These are phyloP conservation scores for Pseudolaguvia tuberculata DNA, from an alignment of 2,113 vertebrate species.

Conservation along the genomic window DNA sequence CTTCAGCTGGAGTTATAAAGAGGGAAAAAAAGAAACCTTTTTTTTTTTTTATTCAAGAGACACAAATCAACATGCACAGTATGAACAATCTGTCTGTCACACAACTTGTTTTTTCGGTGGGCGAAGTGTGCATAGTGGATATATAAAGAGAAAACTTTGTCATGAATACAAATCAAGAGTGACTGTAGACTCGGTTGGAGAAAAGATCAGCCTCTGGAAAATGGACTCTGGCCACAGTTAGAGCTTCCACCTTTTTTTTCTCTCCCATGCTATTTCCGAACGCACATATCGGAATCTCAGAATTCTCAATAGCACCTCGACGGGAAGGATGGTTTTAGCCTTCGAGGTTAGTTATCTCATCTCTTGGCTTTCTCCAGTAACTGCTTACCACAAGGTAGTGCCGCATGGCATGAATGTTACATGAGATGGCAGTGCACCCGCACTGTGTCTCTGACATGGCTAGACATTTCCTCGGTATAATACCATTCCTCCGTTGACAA, in stretches of 20 bases:
- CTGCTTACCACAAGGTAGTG: slow-evolving; percentile 67
- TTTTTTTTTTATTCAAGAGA: slow-evolving; percentile 43
- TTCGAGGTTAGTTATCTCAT: slow-evolving; percentile 64
- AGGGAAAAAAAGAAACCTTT: background rate
- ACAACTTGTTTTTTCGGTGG: background rate
- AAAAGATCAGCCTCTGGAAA: slow-evolving; percentile 34
- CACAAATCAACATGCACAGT: slow-evolving; percentile 46
- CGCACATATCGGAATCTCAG: slow-evolving; percentile 64
- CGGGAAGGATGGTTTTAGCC: slow-evolving; percentile 64
- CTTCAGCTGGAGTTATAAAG: slow-evolving; percentile 40
- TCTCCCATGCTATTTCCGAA: slow-evolving; percentile 65
- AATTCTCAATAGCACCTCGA: slow-evolving; percentile 69
- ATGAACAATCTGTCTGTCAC: slow-evolving; percentile 26
- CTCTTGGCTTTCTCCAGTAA: slow-evolving; percentile 67
- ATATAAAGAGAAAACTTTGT: slow-evolving; percentile 40
- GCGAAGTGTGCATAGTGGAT: slow-evolving; percentile 15
- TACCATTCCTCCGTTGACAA: slow-evolving; percentile 12
- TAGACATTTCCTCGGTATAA: slow-evolving; percentile 13
- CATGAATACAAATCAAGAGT: slow-evolving; percentile 50
- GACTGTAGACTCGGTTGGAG: slow-evolving; percentile 48
- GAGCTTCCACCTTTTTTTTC: slow-evolving; percentile 52
- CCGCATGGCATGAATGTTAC: slow-evolving; percentile 44
- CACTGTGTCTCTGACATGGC: slow-evolving; percentile 16
- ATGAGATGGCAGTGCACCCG: slow-evolving; percentile 31
- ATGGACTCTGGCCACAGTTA: slow-evolving; percentile 61